Conservation (phyloP, 2,113 vertebrate species). For the Suncus etruscus region DNA sequence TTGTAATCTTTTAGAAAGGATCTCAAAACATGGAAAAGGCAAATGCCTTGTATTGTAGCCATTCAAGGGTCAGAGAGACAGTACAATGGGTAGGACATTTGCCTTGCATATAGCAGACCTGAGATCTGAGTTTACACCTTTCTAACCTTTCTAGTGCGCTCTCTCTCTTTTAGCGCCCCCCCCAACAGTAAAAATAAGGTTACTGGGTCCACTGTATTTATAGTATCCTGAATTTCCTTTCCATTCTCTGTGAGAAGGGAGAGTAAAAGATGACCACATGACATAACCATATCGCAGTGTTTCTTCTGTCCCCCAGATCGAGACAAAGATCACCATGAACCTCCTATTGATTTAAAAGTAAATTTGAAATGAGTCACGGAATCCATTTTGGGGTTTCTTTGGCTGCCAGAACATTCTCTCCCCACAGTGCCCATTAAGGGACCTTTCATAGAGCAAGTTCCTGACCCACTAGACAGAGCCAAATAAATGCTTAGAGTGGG, state of each 20-base stretch:
- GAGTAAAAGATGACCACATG: not conserved
- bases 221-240: not conserved
- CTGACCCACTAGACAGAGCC: constrained; percentile 58
- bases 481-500: constrained; percentile 63
- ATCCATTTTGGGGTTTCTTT: constrained; percentile 35
- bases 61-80: not conserved
- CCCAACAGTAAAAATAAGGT: not conserved
- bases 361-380: constrained; percentile 40
- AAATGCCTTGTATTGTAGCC: not conserved
- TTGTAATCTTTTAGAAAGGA: not conserved
- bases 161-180: not conserved
- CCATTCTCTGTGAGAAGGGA: not conserved
- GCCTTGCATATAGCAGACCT: no score
- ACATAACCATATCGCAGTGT: not conserved
- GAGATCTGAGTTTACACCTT: no score
- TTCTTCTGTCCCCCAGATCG: not conserved
- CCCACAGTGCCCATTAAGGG: constrained; percentile 16
- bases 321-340: constrained; percentile 16
- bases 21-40: not conserved
- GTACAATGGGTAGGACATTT: no score
- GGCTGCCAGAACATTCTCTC: not conserved
- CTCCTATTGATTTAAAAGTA: constrained; percentile 34
- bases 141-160: no score
- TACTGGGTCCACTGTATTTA: not conserved
- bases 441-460: constrained; percentile 64